Evolutionary conservation across 23 tunicate genomes (phyloP).

Genomic region (Phallusia fumigata): DNA sequence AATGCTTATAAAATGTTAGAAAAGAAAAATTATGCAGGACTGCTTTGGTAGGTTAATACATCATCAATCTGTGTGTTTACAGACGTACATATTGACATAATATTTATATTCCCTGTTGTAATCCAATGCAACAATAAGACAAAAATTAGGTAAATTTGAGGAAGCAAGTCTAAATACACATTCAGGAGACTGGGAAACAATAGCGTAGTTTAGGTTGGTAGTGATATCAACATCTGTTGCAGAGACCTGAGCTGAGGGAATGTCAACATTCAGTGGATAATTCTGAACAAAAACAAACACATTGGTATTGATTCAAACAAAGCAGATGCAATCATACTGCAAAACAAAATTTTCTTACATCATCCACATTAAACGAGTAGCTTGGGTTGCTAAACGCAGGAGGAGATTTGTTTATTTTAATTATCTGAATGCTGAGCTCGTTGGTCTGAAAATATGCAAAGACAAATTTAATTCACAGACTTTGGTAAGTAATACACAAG

Average conservation of each 20-base stretch:
- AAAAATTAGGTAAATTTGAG: neutral
- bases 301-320: too few relatives aligned
- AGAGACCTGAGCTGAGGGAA: neutral
- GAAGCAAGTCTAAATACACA: neutral
- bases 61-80: neutral
- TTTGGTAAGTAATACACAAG: too few relatives aligned
- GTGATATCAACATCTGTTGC: neutral
- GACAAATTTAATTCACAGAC: too few relatives aligned
- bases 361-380: neutral
- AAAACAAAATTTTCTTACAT: neutral
- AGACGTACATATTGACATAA: neutral
- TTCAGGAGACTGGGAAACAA: neutral
- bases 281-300: neutral
- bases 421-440: too few relatives aligned
- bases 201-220: neutral
- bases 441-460: too few relatives aligned
- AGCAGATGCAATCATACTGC: too few relatives aligned
- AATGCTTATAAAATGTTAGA: too few relatives aligned
- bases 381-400: neutral
- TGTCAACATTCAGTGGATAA: neutral
- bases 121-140: neutral
- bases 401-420: neutral
- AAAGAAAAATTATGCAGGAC: too few relatives aligned
- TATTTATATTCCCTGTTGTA: neutral
- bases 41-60: too few relatives aligned